Evolutionary conservation across 2,113 vertebrate genomes (phyloP), one percentile per base, ranked within the genome.

Genomic region (Piaya cayana): DNA sequence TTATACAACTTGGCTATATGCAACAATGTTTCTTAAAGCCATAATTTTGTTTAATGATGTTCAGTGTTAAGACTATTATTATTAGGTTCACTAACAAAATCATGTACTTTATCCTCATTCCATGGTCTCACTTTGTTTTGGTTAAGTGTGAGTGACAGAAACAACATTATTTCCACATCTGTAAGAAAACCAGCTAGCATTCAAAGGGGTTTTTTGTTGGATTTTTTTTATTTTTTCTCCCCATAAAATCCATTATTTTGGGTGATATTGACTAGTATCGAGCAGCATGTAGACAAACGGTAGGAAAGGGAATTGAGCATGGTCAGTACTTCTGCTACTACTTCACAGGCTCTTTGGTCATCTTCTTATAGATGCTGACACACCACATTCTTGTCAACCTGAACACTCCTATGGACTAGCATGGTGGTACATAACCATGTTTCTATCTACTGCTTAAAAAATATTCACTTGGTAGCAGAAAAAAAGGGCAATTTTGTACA

Each of bases 101-200:
- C 1, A 62, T 69, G 26, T 53, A 23, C 9, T 80, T 76, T 83
- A 49, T 71, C 39, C 67, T 60, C 19, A 18, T 74, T 58, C 17
- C 9, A 1, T 64, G 45, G 22, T 67, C 91, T 80, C 55, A 55
- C 19, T 91, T 39, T 78, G 18, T 21, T 89, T 94, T 91, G 34
- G 9, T 63, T 90, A 92, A 80, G 15, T n/a, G 53, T 56, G n/a
- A 91, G 64, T 87, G 47, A 86, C 58, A 88, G 62, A 94, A 87
- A 37, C 34, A 68, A 92, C 37, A 60, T 72, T 94, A 39, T 79
- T 80, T 67, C 80, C 25, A 15, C 16, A 17, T 50, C 63, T 71
- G 27, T 79, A 86, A 86, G 71, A 52, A 58, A 82, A 74, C 29
- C 15, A 55, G 39, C 17, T 53, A 78, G 23, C 34, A 50, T 63